These are phyloP conservation scores for Drosophila pseudotakahashii DNA, from an alignment of 2,888 invertebrate species.

Conservation along the genomic window DNA sequence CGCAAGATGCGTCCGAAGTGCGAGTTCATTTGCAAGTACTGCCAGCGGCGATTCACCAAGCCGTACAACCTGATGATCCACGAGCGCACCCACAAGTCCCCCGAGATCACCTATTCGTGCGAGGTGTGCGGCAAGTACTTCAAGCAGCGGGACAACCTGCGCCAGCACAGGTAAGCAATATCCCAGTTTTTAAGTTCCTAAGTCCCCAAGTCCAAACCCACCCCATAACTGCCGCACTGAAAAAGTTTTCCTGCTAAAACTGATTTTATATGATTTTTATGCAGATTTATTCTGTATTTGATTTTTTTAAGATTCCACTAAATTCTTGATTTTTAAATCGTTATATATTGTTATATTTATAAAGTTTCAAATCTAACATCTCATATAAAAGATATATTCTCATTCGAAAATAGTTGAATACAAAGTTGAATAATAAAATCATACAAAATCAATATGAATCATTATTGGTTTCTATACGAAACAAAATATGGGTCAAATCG, in stretches of 20 bases:
- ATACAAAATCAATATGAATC: neutral
- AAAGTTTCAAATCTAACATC: too few relatives aligned
- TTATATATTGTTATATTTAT: too few relatives aligned
- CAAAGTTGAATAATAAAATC: too few relatives aligned
- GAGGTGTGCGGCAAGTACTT: conserved; percentile 99
- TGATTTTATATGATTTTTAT: neutral
- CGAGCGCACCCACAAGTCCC: conserved; percentile 98
- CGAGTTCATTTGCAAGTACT: conserved; percentile 99
- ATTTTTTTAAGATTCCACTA: too few relatives aligned
- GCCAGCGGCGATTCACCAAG: conserved; percentile 98
- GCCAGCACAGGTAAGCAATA: conserved; percentile 93
- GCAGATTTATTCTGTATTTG: too few relatives aligned
- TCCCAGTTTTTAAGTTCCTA: neutral
- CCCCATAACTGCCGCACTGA: neutral
- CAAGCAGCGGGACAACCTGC: conserved; percentile 97
- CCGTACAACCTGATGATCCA: conserved; percentile 99
- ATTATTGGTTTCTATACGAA: neutral
- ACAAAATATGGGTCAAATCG: neutral
- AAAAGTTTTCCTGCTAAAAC: neutral
- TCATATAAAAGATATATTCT: neutral
- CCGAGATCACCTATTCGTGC: conserved; percentile 97
- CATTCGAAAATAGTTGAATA: neutral
- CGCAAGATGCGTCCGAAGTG: conserved; percentile 96
- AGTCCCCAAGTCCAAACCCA: neutral
- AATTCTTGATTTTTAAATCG: too few relatives aligned